A percentile compares a stretch with the other conserved stretches of the same genome.
Evolutionary conservation across 2,888 invertebrate genomes (phyloP).

Genomic region (Notodonta dromedarius): DNA sequence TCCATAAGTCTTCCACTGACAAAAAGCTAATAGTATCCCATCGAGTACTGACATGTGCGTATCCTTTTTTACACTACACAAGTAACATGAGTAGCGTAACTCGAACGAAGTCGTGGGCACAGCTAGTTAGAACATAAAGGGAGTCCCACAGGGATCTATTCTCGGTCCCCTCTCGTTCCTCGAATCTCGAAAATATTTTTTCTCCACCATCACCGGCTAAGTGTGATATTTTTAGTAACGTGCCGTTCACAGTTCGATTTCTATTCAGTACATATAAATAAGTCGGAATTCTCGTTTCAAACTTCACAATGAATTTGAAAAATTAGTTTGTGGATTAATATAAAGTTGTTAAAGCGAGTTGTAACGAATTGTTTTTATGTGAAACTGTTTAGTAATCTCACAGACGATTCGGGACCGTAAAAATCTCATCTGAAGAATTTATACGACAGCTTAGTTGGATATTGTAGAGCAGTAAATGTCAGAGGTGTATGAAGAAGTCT

Average conservation of each 20-base stretch:
- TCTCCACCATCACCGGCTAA: conserved; percentile 58
- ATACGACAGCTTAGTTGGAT: conserved; percentile 6
- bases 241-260: conserved; percentile 61
- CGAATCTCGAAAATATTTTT: conserved; percentile 64
- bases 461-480: conserved; percentile 1
- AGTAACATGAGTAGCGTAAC: conserved; percentile 53
- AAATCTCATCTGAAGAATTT: conserved; percentile 6
- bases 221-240: conserved; percentile 80
- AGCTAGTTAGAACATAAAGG: conserved; percentile 60
- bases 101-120: conserved; percentile 54
- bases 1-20: background rate
- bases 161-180: conserved; percentile 69
- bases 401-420: conserved; percentile 9
- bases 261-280: conserved; percentile 61
- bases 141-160: conserved; percentile 82
- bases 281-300: conserved; percentile 36
- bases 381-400: conserved; percentile 2
- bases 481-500: background rate
- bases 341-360: conserved; percentile 30
- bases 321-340: conserved; percentile 33
- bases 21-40: background rate
- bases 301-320: conserved; percentile 19
- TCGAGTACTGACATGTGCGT: background rate
- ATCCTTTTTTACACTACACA: conserved; percentile 10
- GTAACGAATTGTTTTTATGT: conserved; percentile 14